Base-by-base conservation (phyloP, 2,888 invertebrate genomes). In the Cheilosia grossa region DNA sequence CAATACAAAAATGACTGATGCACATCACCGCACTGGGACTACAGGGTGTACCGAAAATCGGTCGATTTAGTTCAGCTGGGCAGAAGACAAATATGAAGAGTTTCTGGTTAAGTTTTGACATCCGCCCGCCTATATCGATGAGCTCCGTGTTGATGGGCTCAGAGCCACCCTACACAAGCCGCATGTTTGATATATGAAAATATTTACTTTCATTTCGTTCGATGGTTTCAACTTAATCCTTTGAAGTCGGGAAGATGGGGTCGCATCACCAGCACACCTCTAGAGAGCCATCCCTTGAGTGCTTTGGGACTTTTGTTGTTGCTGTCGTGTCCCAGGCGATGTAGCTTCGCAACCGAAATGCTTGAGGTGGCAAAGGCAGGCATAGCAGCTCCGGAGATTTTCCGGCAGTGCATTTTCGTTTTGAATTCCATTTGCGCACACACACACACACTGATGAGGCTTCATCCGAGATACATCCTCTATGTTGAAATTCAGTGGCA, bases 401-500 rank as follows among this genome's bases (percentile, higher is more conserved):
- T 53, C 64, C 51, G 42, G 21, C 56, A 66, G 64, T 83, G 79
- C 67, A 83, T 79, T 73, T 54, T 66, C 64, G 80, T 49, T 66
- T 63, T 61, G 61, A 73, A 82, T 77, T 78, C 78, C 78, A 82
- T 77, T 77, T 66, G 30, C 54, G 49, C 53, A 74, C 17, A 47
- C 1, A 9, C 37, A 24, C 6, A 51, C 2, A 54, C 27, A 42
- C 56, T 27, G 27, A 27, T 27, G 27, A 27, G 27, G 1, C 47
- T 64, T 72, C 78, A 82, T 56, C 67, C 37, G 59, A 66, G 72
- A 58, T 58, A 67, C 72, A 72, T 54, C 40, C 53, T 40, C 61
- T 19, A 64, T 82, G 83, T 63, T 74, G 66, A 72, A 73, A 70
- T 80, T 80, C 75, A 80, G 83, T 85, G 80, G 80, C 80, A 85